Conservation (phyloP, 2,113 vertebrate species). For the Vombatus ursinus region DNA sequence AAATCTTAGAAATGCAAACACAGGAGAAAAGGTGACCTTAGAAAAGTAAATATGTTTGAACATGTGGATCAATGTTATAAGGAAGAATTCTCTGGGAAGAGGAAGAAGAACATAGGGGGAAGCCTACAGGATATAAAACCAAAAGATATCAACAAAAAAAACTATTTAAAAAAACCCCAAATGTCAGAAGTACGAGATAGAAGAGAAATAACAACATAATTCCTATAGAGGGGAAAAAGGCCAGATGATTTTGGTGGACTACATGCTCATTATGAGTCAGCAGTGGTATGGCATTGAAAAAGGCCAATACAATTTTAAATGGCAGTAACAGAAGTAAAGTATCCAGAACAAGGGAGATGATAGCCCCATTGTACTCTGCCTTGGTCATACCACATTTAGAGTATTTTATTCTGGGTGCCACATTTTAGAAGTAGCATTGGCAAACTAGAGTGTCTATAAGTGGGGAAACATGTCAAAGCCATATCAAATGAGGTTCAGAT, state of each 20-base stretch:
- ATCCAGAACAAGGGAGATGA: background rate
- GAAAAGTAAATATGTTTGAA: background rate
- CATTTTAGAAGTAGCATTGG: background rate
- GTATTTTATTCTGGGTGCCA: background rate
- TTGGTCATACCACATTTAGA: background rate
- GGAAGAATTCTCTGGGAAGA: background rate
- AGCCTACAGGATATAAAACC: background rate
- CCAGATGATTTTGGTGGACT: background rate
- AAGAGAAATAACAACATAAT: background rate
- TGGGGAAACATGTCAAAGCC: background rate
- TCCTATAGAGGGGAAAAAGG: background rate
- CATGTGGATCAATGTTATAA: background rate
- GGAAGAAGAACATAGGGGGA: background rate
- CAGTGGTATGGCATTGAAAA: background rate
- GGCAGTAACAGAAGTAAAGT: background rate
- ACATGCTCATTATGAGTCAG: background rate
- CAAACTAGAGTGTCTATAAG: background rate
- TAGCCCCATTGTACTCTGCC: background rate
- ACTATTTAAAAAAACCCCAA: background rate
- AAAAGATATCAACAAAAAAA: background rate
- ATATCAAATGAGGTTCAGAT: background rate
- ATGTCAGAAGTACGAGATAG: background rate
- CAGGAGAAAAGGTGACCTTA: background rate
- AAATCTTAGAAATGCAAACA: background rate
- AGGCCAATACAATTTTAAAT: background rate